Base-by-base conservation (phyloP, 2,888 invertebrate genomes). In the Iselma pallidipennis region DNA sequence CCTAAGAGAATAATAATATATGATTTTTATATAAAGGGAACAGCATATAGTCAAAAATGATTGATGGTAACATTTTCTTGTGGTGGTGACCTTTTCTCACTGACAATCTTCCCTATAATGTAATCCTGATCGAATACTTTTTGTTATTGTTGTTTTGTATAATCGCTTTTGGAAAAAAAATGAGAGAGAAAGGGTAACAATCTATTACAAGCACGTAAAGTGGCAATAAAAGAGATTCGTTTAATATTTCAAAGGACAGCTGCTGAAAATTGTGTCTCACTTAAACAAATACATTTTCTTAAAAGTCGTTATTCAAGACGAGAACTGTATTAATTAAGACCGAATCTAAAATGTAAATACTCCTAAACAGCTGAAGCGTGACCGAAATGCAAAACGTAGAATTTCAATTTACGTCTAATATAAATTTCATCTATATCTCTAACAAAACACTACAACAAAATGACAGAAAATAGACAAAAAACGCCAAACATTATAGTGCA, bases 1-100 rank as follows among this genome's bases (percentile, higher is more conserved):
- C 78, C 74, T 73, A 73, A 76, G 77, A 75, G 78, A 77, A 78
- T 78, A 74, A 78, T 78, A 76, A 77, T 78, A 69, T 75, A 74
- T 76, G 77, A 74, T 74, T 76, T 59, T 72, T 70, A 66, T 45
- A 45, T 45, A 71, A 71, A 72, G 67, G 66, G 64, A 54, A 51
- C 19, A 25, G 23, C 48, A 58, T 53, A 28, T 6, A 7, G 48
- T 45, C n/a, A 1, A 5, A 4, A 10, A 48, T 53, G 58, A 53
- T 53, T 25, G 58, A 58, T 53, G 45, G 23, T 45, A 5, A 12
- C 4, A 45, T 19, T 45, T 45, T 45, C 45, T 45, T 45, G 23
- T 23, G 21, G 23, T 45, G 21, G 45, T 12, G 45, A 45, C 45
- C 45, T 45, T n/a, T 45, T 45, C 45, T 19, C 45, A 45, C 21